Conservation (phyloP, 1,140 invertebrate genomes). For the Oedothorax gibbosus region DNA sequence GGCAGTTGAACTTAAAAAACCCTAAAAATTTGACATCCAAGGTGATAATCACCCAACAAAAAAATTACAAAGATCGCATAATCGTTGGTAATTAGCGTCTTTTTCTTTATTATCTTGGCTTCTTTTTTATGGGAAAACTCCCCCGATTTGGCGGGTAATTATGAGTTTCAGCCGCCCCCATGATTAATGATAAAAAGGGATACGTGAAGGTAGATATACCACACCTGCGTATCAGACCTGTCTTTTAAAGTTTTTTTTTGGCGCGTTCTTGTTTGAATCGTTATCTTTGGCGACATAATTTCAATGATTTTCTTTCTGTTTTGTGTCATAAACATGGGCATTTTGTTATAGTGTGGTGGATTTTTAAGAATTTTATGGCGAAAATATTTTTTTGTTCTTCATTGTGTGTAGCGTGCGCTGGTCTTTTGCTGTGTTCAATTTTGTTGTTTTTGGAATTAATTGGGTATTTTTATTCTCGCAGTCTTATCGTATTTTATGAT, state of each 20-base stretch:
- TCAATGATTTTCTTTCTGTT: background rate
- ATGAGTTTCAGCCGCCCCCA: background rate
- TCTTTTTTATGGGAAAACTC: constrained; percentile 32
- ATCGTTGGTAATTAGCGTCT: constrained; percentile 43
- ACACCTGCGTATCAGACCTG: constrained; percentile 9
- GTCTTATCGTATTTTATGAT: no score
- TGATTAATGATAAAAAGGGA: constrained; percentile 34
- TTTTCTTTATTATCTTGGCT: constrained; percentile 48
- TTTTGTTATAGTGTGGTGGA: background rate
- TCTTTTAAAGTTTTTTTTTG: background rate
- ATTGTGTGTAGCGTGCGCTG: no score
- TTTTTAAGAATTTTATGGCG: background rate
- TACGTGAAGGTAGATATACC: background rate
- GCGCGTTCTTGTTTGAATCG: background rate
- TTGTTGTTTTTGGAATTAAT: no score
- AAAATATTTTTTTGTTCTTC: background rate
- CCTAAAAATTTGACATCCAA: no score
- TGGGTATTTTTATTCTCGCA: no score
- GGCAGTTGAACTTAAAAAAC: no score
- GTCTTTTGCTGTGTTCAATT: no score
- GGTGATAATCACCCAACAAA: no score
- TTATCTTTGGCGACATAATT: no score
- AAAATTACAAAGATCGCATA: background rate
- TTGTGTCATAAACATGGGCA: background rate
- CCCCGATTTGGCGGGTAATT: constrained; percentile 25